Conservation (phyloP, 1,140 invertebrate species). For the Aphelenchoides fujianensis region DNA sequence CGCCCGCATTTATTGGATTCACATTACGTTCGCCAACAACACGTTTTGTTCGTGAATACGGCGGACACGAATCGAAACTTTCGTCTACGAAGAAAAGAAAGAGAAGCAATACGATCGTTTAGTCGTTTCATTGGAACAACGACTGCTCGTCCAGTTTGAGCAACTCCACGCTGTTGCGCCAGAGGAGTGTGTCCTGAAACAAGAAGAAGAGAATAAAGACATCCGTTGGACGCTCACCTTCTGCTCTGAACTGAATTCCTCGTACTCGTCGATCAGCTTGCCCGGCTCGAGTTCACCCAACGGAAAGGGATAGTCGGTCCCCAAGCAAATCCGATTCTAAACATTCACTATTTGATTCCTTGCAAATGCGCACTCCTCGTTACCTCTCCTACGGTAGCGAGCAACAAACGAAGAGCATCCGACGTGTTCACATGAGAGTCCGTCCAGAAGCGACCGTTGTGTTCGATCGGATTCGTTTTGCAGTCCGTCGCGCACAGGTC, state of each 20-base stretch:
- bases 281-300: slow-evolving; percentile 68
- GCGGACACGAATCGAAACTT: background rate
- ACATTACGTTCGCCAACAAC: background rate
- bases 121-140: slow-evolving; percentile 8
- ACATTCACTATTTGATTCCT: slow-evolving; percentile 27
- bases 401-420: slow-evolving; percentile 65
- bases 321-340: slow-evolving; percentile 67
- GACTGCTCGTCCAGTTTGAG: slow-evolving; percentile 33
- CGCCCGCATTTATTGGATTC: background rate
- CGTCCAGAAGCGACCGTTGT: slow-evolving; percentile 67
- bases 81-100: background rate
- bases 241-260: slow-evolving; percentile 11
- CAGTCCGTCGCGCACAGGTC: slow-evolving; percentile 68
- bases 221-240: slow-evolving; percentile 26
- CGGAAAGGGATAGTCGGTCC: slow-evolving; percentile 70
- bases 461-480: slow-evolving; percentile 63
- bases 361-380: background rate
- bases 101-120: background rate
- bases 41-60: background rate
- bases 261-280: slow-evolving; percentile 64
- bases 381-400: slow-evolving; percentile 68
- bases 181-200: slow-evolving; percentile 39
- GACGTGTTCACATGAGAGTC: slow-evolving; percentile 69
- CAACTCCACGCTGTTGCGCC: slow-evolving; percentile 43
- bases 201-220: background rate